A percentile compares a stretch with the other conserved stretches of the same genome.
phyloP scores from a whole-genome alignment of 2,113 vertebrate genomes.

The Hemicordylus capensis region DNA sequence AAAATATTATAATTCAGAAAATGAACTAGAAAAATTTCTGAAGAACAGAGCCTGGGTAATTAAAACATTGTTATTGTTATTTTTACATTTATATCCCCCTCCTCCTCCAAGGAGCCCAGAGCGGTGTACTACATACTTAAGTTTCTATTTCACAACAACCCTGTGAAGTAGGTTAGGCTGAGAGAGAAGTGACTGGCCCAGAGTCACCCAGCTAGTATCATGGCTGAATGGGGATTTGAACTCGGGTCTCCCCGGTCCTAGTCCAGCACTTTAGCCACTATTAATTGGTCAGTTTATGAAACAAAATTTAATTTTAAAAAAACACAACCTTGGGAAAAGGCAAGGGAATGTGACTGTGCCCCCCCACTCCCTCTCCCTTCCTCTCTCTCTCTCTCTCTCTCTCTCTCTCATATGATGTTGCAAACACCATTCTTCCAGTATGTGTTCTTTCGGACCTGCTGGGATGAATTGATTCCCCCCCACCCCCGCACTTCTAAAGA shows the following conservation, averaged over 20 bases:
- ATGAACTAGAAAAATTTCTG: background rate
- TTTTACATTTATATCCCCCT: too few relatives aligned
- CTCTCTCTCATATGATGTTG: slow-evolving; percentile 14
- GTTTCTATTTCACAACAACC: too few relatives aligned
- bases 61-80: background rate
- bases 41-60: background rate
- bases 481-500: slow-evolving; percentile 54
- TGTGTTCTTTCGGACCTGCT: slow-evolving; percentile 50
- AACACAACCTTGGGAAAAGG: background rate
- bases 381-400: slow-evolving; percentile 22
- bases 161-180: too few relatives aligned
- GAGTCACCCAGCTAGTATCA: too few relatives aligned
- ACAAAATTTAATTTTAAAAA: background rate
- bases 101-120: too few relatives aligned
- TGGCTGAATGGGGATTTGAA: too few relatives aligned
- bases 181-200: too few relatives aligned
- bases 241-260: too few relatives aligned
- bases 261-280: too few relatives aligned
- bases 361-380: slow-evolving; percentile 16
- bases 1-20: background rate
- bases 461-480: slow-evolving; percentile 57
- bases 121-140: too few relatives aligned
- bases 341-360: slow-evolving; percentile 51
- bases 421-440: slow-evolving; percentile 39
- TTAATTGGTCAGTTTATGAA: background rate